Evolutionary conservation across 2,888 invertebrate genomes (phyloP).

Genomic region (Rotaria sp.): DNA sequence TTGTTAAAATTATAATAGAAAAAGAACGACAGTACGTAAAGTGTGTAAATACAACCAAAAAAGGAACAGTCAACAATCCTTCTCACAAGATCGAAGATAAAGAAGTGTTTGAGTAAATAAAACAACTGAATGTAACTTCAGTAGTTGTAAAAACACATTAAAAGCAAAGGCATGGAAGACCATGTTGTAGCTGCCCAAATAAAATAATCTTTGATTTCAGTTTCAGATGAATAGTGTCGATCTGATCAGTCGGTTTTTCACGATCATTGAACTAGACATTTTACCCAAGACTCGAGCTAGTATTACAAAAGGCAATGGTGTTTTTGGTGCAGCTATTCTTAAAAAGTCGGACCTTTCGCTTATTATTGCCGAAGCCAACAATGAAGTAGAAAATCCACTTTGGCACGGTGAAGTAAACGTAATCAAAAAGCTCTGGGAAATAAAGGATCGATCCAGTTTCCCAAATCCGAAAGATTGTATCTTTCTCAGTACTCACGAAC

Average conservation of each 20-base stretch:
- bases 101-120: no score
- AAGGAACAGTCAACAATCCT: no score
- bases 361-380: not conserved
- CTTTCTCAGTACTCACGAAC: not conserved
- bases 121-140: not conserved
- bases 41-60: no score
- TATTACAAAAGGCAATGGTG: not conserved
- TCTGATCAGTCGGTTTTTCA: not conserved
- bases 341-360: not conserved
- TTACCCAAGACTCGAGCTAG: not conserved
- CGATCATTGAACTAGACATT: not conserved
- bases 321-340: not conserved
- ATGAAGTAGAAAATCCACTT: not conserved
- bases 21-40: no score
- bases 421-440: not conserved
- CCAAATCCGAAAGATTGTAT: not conserved
- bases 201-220: not conserved
- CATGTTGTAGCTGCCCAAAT: not conserved
- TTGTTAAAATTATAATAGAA: no score
- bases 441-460: not conserved
- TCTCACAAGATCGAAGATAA: no score
- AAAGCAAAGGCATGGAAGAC: not conserved
- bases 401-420: not conserved
- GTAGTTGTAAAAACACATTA: not conserved
- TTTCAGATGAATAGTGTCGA: not conserved